These are phyloP conservation scores for Tridacna crocea DNA, from an alignment of 2,888 invertebrate species.

Conservation along the genomic window DNA sequence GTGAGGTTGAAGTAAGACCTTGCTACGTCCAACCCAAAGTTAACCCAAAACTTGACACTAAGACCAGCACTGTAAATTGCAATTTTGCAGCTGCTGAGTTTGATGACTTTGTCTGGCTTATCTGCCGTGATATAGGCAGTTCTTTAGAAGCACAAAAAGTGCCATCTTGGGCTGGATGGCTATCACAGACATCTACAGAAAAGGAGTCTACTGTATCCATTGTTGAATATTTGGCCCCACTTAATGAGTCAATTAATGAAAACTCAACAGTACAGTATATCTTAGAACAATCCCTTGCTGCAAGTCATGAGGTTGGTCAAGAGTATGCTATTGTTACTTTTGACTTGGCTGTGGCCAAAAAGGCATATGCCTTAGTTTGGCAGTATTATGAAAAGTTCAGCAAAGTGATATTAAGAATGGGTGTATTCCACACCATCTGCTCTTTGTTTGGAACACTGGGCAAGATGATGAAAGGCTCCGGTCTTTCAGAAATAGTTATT, in stretches of 20 bases:
- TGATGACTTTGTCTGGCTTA: background rate
- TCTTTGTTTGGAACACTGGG: no score
- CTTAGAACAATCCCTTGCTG: slow-evolving; percentile 45
- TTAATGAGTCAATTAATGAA: no score
- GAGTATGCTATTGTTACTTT: slow-evolving; percentile 57
- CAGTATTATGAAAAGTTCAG: slow-evolving; percentile 36
- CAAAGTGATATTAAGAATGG: slow-evolving; percentile 17
- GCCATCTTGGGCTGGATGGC: slow-evolving; percentile 43
- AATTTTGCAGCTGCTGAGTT: background rate
- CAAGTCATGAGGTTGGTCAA: slow-evolving; percentile 42
- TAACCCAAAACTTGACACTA: background rate
- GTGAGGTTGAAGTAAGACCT: slow-evolving; percentile 21
- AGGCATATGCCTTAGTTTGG: slow-evolving; percentile 54
- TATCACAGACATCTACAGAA: slow-evolving; percentile 34
- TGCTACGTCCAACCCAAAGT: slow-evolving; percentile 29
- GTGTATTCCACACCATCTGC: no score
- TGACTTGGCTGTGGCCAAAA: slow-evolving; percentile 59
- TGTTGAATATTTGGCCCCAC: slow-evolving; percentile 53
- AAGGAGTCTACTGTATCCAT: slow-evolving; percentile 23
- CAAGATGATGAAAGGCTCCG: no score
- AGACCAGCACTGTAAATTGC: background rate
- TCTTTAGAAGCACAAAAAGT: slow-evolving; percentile 28
- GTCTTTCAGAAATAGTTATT: slow-evolving; percentile 41
- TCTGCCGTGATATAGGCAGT: background rate
- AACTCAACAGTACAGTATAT: slow-evolving; percentile 61